Evolutionary conservation across 1,140 invertebrate species (phyloP).

Genomic region (Micrasema longulum): DNA sequence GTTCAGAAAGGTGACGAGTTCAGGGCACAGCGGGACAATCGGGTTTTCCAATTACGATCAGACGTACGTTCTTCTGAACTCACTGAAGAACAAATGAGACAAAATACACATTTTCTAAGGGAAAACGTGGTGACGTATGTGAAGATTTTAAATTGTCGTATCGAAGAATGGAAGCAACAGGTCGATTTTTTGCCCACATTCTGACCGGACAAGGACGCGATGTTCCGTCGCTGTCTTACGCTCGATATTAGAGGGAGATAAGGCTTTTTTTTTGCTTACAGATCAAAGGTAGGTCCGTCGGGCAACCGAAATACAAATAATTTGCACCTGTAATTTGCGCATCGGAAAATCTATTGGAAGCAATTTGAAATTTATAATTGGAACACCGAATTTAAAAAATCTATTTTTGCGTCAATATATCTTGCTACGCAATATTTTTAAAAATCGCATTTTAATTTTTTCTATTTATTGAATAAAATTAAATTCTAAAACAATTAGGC

Average conservation of each 20-base stretch:
- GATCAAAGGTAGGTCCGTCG: constrained; percentile 36
- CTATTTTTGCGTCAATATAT: no score
- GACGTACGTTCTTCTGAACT: constrained; percentile 1
- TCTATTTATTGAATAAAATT: no score
- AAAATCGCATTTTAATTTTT: no score
- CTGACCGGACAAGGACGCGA: constrained; percentile 43
- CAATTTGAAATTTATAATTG: constrained; percentile 16
- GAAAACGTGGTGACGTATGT: not conserved
- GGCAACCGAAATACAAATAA: constrained; percentile 31
- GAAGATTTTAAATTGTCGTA: not conserved
- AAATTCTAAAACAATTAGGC: no score
- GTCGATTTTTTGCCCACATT: constrained; percentile 45
- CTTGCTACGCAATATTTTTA: no score
- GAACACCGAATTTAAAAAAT: no score
- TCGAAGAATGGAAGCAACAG: constrained; percentile 45
- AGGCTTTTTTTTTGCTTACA: constrained; percentile 30
- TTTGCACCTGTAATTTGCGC: constrained; percentile 32
- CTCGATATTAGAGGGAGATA: not conserved
- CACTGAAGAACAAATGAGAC: not conserved
- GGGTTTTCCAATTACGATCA: constrained; percentile 3
- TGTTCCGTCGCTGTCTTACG: not conserved
- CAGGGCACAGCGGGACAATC: constrained; percentile 41
- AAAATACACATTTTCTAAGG: not conserved
- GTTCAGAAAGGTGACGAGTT: constrained; percentile 38
- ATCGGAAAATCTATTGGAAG: constrained; percentile 17